Base-by-base conservation (phyloP, 1,140 invertebrate species). In the Anastrepha ludens region DNA sequence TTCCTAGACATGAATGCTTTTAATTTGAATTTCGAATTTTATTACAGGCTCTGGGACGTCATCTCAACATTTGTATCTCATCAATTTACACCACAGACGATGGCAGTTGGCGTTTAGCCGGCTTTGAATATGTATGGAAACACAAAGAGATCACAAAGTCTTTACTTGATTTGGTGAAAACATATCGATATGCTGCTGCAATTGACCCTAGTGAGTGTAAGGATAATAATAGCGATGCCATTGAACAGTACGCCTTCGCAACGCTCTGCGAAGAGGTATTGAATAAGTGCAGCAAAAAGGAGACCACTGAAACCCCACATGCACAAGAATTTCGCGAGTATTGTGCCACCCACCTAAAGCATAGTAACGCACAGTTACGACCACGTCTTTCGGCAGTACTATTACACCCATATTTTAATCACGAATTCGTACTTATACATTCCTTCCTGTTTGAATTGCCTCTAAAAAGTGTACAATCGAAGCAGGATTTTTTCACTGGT, bases 221-320 rank as follows among this genome's bases (percentile, higher is more conserved):
- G 91, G 93, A 94, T 89, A 88, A 81, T 5, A 87, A 86, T 13
- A 85, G 81, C 39, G 90, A 93, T 8, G 94, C 94, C 81, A 95
- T 98, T 87, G 97, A 98, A 94, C 95, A 96, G 89, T 98, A 95
- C 94, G 96, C 96, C 7, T 98, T 97, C 95, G 96, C 96, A 59
- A 94, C 96, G n/a, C 93, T 98, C 60, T 96, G 96, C 17, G 95
- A 96, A 90, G 95, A 97, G 91, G 94, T 98, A 60, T 94, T 98
- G 59, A 94, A 94, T 89, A 94, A 94, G 89, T 94, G 95, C 11
- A 59, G 60, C 17, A 88, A 88, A 39, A 86, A 86, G 6, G 50
- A 64, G 44, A 50, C 85, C 41, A 86, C 62, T n/a, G 65, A 62
- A 9, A 62, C 67, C 65, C 58, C 88, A 11, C 95, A 95, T 90